Evolutionary conservation across 2,113 vertebrate genomes (phyloP).

Genomic region (Nansenia antarctica): DNA sequence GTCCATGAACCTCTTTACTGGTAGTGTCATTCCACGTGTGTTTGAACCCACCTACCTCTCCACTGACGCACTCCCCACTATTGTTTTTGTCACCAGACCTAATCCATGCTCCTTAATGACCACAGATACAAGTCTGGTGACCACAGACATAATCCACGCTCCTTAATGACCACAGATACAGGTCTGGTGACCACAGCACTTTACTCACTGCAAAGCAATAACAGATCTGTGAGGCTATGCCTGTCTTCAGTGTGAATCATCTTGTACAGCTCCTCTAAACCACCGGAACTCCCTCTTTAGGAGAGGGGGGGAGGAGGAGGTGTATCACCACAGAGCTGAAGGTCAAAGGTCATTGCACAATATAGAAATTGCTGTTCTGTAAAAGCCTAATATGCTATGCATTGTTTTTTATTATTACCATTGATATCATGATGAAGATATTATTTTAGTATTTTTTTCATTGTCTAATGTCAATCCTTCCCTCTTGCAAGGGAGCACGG

Average conservation of each 20-base stretch:
- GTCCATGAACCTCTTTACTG: conserved; percentile 44
- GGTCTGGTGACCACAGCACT: conserved; percentile 64
- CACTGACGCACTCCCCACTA: conserved; percentile 64
- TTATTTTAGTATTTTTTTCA: conserved; percentile 60
- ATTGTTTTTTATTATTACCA: conserved; percentile 61
- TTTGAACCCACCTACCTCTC: conserved; percentile 73
- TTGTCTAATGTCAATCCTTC: conserved; percentile 56
- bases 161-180: conserved; percentile 40
- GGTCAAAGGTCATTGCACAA: conserved; percentile 57
- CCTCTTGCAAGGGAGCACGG: conserved; percentile 41
- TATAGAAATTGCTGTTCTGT: conserved; percentile 55
- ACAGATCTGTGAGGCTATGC: conserved; percentile 41
- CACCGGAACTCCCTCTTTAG: background rate
- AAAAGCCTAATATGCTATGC: conserved; percentile 60
- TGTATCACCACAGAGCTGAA: conserved; percentile 32
- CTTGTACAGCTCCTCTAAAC: conserved; percentile 22
- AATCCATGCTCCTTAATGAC: background rate
- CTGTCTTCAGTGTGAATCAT: conserved; percentile 45
- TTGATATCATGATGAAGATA: conserved; percentile 48
- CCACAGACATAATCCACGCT: conserved; percentile 62
- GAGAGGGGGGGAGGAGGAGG: conserved; percentile 22
- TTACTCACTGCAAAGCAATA: conserved; percentile 62
- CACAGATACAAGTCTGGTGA: conserved; percentile 31
- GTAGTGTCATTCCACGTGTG: conserved; percentile 6
- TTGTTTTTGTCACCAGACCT: conserved; percentile 23